Evolutionary conservation across 2,113 vertebrate genomes (phyloP).

Genomic region (Psettodes erumei): DNA sequence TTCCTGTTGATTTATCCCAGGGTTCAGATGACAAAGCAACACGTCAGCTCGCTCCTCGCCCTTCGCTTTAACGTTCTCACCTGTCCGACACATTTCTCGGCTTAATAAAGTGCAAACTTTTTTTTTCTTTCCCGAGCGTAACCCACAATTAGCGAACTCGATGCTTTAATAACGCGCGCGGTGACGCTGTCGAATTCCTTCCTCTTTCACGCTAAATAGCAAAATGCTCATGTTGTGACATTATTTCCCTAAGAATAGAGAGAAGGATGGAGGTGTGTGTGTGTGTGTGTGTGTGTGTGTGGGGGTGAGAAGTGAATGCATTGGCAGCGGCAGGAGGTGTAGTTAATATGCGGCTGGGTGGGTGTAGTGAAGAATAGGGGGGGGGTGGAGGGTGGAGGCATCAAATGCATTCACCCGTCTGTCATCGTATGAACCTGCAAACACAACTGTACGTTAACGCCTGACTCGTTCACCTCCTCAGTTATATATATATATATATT

Average conservation of each 20-base stretch:
- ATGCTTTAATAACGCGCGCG: slow-evolving; percentile 56
- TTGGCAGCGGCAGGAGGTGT: slow-evolving; percentile 50
- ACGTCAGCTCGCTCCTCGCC: slow-evolving; percentile 3
- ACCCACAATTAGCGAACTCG: slow-evolving; percentile 54
- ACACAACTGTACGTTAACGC: slow-evolving; percentile 41
- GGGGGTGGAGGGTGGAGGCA: slow-evolving; percentile 42
- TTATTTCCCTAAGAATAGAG: slow-evolving; percentile 69
- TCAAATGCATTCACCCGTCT: slow-evolving; percentile 46
- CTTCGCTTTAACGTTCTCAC: slow-evolving; percentile 55
- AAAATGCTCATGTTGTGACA: slow-evolving; percentile 70
- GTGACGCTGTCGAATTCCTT: slow-evolving; percentile 41
- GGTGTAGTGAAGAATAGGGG: slow-evolving; percentile 43
- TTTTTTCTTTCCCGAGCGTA: slow-evolving; percentile 50
- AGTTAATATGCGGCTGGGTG: slow-evolving; percentile 56
- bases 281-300: too few relatives aligned
- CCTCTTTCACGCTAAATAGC: slow-evolving; percentile 52
- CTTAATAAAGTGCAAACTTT: slow-evolving; percentile 41
- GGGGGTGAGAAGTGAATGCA: slow-evolving; percentile 53
- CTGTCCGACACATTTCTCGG: slow-evolving; percentile 49
- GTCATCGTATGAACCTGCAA: slow-evolving; percentile 51
- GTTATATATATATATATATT: too few relatives aligned
- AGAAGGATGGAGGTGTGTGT: background rate
- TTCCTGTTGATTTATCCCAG: slow-evolving; percentile 5
- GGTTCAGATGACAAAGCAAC: slow-evolving; percentile 51
- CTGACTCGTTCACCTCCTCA: slow-evolving; percentile 29